Evolutionary conservation across 2,797 vertebrate species (phyloP).

Genomic region (Thalassophryne amazonica): DNA sequence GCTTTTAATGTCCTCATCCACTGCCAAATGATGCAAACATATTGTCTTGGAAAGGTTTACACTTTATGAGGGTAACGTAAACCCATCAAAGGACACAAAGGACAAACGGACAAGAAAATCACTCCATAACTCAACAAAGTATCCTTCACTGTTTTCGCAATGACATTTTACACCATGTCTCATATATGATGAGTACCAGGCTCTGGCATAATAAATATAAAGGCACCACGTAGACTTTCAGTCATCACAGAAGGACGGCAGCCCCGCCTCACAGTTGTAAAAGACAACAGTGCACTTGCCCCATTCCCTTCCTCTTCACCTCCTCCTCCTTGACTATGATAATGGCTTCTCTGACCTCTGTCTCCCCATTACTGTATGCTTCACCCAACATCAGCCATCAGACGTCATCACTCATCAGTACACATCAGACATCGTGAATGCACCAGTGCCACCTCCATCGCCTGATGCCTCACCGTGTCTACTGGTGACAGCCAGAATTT

Average conservation of each 20-base stretch:
- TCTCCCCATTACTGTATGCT: conserved; percentile 72
- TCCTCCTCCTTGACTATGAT: conserved; percentile 71
- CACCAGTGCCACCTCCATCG: conserved; percentile 43
- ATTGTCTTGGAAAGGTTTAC: conserved; percentile 5
- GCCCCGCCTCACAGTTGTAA: conserved; percentile 54
- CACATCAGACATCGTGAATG: conserved; percentile 56
- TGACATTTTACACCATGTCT: conserved; percentile 79
- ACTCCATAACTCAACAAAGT: conserved; percentile 26
- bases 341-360: conserved; percentile 86
- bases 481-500: conserved; percentile 54
- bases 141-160: conserved; percentile 27
- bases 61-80: conserved; percentile 3
- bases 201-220: conserved; percentile 84
- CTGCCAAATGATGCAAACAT: conserved; percentile 8
- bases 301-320: conserved; percentile 42
- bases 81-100: conserved; percentile 12
- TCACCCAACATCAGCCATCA: conserved; percentile 72
- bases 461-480: conserved; percentile 39
- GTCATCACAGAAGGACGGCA: conserved; percentile 76
- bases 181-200: conserved; percentile 78
- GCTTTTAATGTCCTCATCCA: background rate
- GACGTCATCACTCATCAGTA: conserved; percentile 68
- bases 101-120: conserved; percentile 33
- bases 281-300: conserved; percentile 56
- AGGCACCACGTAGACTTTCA: conserved; percentile 76